Evolutionary conservation across 2,113 vertebrate species (phyloP).

Genomic region (Solenodon paradoxus): DNA sequence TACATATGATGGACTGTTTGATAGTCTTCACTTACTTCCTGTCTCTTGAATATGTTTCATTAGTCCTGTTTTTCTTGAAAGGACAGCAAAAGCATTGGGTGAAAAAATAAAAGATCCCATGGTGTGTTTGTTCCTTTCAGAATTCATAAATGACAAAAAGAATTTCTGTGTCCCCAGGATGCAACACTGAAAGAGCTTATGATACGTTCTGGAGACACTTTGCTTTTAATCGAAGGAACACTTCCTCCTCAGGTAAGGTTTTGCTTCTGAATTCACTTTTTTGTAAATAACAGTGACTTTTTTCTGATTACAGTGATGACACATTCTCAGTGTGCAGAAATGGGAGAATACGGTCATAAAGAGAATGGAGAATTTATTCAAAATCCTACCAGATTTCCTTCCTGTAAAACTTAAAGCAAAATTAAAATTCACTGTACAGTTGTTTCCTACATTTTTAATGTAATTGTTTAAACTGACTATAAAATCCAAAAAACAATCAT

Average conservation of each 20-base stretch:
- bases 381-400: not conserved
- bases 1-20: not conserved
- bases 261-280: not conserved
- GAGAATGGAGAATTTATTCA: not conserved
- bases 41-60: not conserved
- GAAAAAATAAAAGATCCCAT: not conserved
- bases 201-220: slow-evolving; percentile 89
- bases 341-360: not conserved
- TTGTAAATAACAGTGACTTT: not conserved
- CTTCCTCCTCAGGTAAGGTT: slow-evolving; percentile 89
- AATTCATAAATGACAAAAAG: slow-evolving; percentile 36
- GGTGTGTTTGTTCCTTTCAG: slow-evolving; percentile 10
- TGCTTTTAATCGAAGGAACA: slow-evolving; percentile 90
- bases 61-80: not conserved
- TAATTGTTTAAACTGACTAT: not conserved
- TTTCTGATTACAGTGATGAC: not conserved
- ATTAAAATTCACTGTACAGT: not conserved
- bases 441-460: not conserved
- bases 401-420: not conserved
- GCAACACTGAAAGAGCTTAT: slow-evolving; percentile 89
- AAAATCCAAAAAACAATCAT: slow-evolving; percentile 2
- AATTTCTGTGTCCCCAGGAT: slow-evolving; percentile 82
- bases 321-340: not conserved
- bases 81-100: not conserved
- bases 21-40: not conserved